phyloP scores from a whole-genome alignment of 64 coral and sea anemone species.

The Stylophora pistillata region DNA sequence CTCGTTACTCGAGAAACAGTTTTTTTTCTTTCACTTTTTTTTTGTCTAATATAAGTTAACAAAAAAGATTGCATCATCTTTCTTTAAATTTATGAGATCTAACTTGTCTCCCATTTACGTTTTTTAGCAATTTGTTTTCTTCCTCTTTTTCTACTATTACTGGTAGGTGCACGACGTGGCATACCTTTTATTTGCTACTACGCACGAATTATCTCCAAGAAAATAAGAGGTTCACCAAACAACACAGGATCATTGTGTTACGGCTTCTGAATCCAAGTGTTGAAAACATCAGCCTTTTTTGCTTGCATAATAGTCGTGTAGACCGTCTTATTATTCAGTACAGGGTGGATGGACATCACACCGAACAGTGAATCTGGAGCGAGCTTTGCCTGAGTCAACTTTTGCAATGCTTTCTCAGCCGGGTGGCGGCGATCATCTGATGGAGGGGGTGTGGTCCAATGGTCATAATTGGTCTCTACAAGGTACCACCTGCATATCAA shows the following conservation, averaged over 20 bases:
- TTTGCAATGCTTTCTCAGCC: slow-evolving; percentile 73
- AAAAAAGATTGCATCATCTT: no score
- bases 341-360: slow-evolving; percentile 72
- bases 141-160: not conserved
- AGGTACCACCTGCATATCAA: slow-evolving; percentile 78
- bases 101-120: not conserved
- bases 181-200: no score
- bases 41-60: no score
- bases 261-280: slow-evolving; percentile 65
- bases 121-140: slow-evolving; percentile 15
- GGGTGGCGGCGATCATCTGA: slow-evolving; percentile 80
- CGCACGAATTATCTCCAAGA: no score
- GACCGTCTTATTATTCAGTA: slow-evolving; percentile 70
- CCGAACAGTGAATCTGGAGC: slow-evolving; percentile 50
- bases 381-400: slow-evolving; percentile 68
- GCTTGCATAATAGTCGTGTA: slow-evolving; percentile 91
- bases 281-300: slow-evolving; percentile 74
- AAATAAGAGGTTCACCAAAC: no score
- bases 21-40: no score
- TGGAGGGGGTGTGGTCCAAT: slow-evolving; percentile 88
- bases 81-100: no score
- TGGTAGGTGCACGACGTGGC: no score
- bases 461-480: slow-evolving; percentile 98
- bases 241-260: not conserved
- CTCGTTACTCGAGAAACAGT: no score